phyloP scores from a whole-genome alignment of 2,888 invertebrate genomes.

The Heterodera filipjevi region DNA sequence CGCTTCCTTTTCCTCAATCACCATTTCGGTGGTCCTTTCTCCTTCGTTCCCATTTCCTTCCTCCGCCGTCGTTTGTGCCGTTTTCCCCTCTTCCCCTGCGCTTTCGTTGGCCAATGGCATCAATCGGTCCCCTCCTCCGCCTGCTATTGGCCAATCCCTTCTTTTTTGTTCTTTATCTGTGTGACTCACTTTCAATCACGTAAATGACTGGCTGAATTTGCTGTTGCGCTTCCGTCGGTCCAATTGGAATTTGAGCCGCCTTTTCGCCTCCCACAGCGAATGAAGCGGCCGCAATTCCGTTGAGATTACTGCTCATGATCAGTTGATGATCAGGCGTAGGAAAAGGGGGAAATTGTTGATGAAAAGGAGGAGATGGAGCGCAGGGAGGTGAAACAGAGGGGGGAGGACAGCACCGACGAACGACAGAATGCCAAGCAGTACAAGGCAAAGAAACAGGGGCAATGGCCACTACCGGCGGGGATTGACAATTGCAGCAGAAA shows the following conservation, averaged over 20 bases:
- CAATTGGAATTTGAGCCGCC: not conserved
- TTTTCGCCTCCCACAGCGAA: not conserved
- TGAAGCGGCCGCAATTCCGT: not conserved
- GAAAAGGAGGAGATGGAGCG: not conserved
- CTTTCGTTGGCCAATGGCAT: not conserved
- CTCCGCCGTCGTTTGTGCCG: not conserved
- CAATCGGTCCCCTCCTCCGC: not conserved
- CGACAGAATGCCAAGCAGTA: not conserved
- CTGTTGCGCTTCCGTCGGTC: not conserved
- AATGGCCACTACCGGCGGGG: not conserved
- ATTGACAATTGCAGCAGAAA: not conserved
- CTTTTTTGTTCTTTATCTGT: not conserved
- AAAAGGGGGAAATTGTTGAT: not conserved
- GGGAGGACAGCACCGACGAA: not conserved
- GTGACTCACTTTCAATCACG: not conserved
- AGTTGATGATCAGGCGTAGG: not conserved
- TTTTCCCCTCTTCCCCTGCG: not conserved
- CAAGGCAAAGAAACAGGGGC: not conserved
- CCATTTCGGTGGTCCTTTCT: not conserved
- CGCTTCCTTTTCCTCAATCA: no score
- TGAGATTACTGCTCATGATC: not conserved
- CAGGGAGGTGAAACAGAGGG: not conserved
- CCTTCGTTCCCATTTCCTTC: not conserved
- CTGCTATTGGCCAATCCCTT: not conserved
- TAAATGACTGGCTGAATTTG: not conserved